phyloP scores from a whole-genome alignment of 2,113 vertebrate species.

The Balaeniceps rex region DNA sequence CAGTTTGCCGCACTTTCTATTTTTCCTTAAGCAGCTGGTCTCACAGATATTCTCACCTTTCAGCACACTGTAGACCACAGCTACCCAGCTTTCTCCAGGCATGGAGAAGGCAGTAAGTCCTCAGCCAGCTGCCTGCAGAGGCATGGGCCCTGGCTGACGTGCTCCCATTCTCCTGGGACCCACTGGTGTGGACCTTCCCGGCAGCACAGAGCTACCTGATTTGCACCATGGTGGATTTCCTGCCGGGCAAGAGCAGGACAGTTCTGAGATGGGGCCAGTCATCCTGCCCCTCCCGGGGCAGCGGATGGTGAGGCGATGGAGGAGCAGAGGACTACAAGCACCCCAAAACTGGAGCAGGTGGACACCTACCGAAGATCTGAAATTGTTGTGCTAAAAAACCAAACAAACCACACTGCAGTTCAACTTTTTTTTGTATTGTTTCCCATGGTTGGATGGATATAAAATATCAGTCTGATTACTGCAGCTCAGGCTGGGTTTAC shows the following conservation, averaged over 20 bases:
- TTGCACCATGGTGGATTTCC: neutral
- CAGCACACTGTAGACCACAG: neutral
- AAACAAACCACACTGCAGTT: neutral
- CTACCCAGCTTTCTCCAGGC: neutral
- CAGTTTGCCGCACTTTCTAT: neutral
- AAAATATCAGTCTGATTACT: neutral
- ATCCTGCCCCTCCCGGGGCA: neutral
- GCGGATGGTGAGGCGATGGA: neutral
- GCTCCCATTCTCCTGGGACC: neutral
- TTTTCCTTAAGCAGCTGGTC: neutral
- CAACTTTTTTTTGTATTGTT: neutral
- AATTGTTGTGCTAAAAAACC: neutral
- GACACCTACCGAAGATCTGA: neutral
- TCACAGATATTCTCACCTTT: neutral
- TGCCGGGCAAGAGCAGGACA: neutral
- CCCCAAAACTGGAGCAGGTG: neutral
- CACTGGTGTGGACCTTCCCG: rapidly evolving
- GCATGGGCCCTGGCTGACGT: rapidly evolving
- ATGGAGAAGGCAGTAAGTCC: neutral
- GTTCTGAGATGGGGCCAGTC: neutral
- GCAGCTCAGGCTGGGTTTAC: neutral
- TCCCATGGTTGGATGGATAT: neutral
- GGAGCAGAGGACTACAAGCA: neutral
- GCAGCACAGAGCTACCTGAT: neutral
- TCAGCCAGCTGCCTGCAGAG: neutral